Percentiles rank a stretch among this genome's conserved stretches.
phyloP scores from a whole-genome alignment of 2,113 vertebrate species.

The Sialia sialis region DNA sequence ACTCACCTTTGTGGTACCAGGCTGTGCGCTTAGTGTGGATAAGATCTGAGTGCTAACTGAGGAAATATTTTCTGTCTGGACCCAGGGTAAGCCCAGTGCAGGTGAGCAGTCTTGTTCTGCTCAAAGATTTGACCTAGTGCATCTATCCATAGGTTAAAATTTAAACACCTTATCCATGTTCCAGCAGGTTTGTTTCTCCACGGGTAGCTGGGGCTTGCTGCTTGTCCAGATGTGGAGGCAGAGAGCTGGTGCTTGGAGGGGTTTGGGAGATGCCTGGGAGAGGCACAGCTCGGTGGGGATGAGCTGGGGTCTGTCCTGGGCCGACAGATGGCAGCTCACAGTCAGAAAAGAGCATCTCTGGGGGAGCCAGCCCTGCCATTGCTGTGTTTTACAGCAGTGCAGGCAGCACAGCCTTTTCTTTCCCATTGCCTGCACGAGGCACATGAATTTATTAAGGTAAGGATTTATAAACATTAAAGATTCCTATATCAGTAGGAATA shows the following conservation, averaged over 20 bases:
- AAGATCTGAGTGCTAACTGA: neutral
- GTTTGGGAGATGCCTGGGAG: neutral
- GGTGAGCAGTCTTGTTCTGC: neutral
- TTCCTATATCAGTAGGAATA: neutral
- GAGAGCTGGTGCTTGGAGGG: neutral
- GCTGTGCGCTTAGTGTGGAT: neutral
- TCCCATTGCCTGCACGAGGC: neutral
- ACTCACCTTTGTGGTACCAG: neutral
- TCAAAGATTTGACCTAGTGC: neutral
- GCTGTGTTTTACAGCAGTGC: neutral
- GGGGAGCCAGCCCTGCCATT: neutral
- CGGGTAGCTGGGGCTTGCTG: neutral
- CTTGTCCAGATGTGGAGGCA: neutral
- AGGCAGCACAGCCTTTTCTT: neutral
- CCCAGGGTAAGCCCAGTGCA: neutral
- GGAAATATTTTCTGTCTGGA: neutral
- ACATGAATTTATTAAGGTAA: neutral
- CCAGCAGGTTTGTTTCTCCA: neutral
- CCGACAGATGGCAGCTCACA: conserved; percentile 27
- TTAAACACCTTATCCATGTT: rapidly evolving
- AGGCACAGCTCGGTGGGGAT: rapidly evolving
- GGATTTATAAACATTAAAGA: neutral
- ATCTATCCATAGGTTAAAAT: neutral
- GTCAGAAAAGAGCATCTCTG: neutral
- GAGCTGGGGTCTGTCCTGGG: neutral